phyloP scores from a whole-genome alignment of 2,113 vertebrate species.

The Heteronetta atricapilla region DNA sequence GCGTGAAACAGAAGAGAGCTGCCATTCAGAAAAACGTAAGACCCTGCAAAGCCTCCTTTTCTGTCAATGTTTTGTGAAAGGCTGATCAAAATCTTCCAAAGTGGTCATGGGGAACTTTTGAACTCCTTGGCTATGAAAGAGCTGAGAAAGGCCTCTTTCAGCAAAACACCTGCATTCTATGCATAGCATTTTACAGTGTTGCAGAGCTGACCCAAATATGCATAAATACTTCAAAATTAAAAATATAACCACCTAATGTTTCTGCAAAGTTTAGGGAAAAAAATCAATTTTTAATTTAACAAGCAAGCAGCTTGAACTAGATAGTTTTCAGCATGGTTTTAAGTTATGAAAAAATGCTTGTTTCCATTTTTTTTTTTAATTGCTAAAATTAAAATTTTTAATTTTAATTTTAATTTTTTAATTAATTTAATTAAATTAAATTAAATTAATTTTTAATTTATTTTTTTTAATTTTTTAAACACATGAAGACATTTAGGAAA shows the following conservation, averaged over 20 bases:
- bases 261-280: not conserved
- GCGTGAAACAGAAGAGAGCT: constrained; percentile 84
- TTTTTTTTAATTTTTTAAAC: not conserved
- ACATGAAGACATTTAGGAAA: not conserved
- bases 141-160: not conserved
- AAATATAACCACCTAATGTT: not conserved
- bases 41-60: not conserved
- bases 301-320: not conserved
- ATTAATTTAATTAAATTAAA: no score
- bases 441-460: no score
- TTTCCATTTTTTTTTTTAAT: not conserved
- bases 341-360: not conserved
- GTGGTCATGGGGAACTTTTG: not conserved
- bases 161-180: not conserved
- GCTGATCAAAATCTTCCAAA: not conserved
- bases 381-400: no score
- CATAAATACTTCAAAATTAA: not conserved
- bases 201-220: not conserved
- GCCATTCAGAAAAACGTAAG: constrained; percentile 82
- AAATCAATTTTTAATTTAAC: not conserved
- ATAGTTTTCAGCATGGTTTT: not conserved
- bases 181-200: not conserved
- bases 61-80: not conserved
- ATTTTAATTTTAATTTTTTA: no score
- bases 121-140: not conserved